These are phyloP conservation scores for Symphodus melops DNA, from an alignment of 2,113 vertebrate genomes.

Conservation along the genomic window DNA sequence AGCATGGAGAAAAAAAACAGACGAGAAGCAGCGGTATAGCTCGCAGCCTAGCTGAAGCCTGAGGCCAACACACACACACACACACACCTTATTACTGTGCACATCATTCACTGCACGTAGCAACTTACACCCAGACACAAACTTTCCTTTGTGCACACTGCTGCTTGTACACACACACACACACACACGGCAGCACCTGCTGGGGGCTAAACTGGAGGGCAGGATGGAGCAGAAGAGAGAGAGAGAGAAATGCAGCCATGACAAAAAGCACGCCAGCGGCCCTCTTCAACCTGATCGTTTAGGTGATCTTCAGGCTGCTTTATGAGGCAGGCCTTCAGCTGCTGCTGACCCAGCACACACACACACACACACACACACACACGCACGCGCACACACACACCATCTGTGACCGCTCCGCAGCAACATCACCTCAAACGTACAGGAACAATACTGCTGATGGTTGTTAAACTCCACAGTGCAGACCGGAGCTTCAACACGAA, in stretches of 20 bases:
- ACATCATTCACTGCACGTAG: conserved; percentile 20
- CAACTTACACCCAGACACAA: conserved; percentile 6
- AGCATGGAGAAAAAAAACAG: too few relatives aligned
- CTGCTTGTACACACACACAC: conserved; percentile 5
- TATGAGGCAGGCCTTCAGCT: conserved; percentile 25
- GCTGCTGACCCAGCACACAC: conserved; percentile 54
- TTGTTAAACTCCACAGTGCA: conserved; percentile 14
- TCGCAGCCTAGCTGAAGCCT: conserved; percentile 12
- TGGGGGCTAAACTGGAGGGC: conserved; percentile 14
- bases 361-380: conserved; percentile 23
- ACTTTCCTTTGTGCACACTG: conserved; percentile 16
- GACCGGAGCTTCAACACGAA: neutral
- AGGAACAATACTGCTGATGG: conserved; percentile 37
- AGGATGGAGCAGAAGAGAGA: neutral
- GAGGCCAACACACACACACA: conserved; percentile 4
- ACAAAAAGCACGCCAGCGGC: neutral
- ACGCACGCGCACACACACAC: conserved; percentile 32
- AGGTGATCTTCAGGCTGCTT: conserved; percentile 29
- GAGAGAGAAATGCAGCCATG: conserved; percentile 1
- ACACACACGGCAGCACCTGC: conserved; percentile 35
- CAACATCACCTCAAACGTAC: conserved; percentile 16
- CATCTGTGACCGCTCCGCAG: conserved; percentile 47
- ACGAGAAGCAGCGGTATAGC: neutral
- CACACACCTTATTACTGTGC: neutral
- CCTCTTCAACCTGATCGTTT: conserved; percentile 22